These are phyloP conservation scores for Idaea dimidiata DNA, from an alignment of 2,888 invertebrate species.

Conservation along the genomic window DNA sequence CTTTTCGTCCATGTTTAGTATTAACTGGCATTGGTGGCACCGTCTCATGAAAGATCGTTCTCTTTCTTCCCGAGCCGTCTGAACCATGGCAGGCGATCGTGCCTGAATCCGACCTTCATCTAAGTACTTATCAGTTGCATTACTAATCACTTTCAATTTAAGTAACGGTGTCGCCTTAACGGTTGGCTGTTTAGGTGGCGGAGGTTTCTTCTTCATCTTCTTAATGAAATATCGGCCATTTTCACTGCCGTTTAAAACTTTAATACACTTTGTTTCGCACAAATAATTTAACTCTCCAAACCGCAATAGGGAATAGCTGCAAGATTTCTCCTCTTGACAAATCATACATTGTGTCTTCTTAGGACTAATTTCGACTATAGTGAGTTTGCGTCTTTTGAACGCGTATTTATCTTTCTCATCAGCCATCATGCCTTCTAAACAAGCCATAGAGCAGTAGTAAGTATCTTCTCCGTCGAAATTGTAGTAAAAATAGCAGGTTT, in stretches of 20 bases:
- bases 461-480: slow-evolving; percentile 70
- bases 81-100: slow-evolving; percentile 80
- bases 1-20: slow-evolving; percentile 79
- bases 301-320: slow-evolving; percentile 68
- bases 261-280: slow-evolving; percentile 82
- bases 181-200: slow-evolving; percentile 15
- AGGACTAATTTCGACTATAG: slow-evolving; percentile 61
- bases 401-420: slow-evolving; percentile 79
- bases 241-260: slow-evolving; percentile 64
- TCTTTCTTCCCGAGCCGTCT: slow-evolving; percentile 80
- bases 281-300: slow-evolving; percentile 75
- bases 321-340: slow-evolving; percentile 72
- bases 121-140: slow-evolving; percentile 76
- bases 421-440: slow-evolving; percentile 77
- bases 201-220: slow-evolving; percentile 36
- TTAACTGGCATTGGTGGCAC: slow-evolving; percentile 79
- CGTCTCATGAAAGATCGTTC: slow-evolving; percentile 79
- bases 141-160: slow-evolving; percentile 75
- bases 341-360: slow-evolving; percentile 63
- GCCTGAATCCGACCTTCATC: slow-evolving; percentile 81
- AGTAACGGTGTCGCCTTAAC: slow-evolving; percentile 54
- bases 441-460: slow-evolving; percentile 77
- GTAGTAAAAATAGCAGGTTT: slow-evolving; percentile 69
- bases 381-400: slow-evolving; percentile 75
- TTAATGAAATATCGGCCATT: slow-evolving; percentile 61